phyloP scores from a whole-genome alignment of 2,888 invertebrate species.

The Andrena praecox region DNA sequence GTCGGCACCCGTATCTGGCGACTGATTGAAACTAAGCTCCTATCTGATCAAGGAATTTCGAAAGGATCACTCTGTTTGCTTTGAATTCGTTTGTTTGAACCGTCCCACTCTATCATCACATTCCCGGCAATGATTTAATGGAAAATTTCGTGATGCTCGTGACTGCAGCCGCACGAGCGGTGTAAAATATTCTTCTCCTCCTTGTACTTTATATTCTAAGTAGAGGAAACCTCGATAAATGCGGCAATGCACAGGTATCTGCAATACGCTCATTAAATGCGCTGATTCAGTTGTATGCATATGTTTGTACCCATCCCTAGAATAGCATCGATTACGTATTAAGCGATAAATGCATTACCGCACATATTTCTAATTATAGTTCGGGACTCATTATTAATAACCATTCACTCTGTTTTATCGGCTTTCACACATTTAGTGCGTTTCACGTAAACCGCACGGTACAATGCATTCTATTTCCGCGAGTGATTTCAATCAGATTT shows the following conservation, averaged over 20 bases:
- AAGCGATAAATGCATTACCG: conserved; percentile 26
- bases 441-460: not conserved
- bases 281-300: not conserved
- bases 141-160: not conserved
- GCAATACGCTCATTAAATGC: not conserved
- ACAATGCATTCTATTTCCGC: conserved; percentile 16
- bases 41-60: conserved; percentile 49
- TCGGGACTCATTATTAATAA: not conserved
- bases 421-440: not conserved
- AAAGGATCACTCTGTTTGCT: not conserved
- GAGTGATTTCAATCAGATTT: conserved; percentile 45
- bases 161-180: not conserved
- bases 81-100: not conserved
- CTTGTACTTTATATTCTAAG: not conserved
- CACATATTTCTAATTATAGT: conserved; percentile 40
- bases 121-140: not conserved
- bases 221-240: not conserved
- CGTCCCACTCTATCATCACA: not conserved
- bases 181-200: not conserved
- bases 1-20: conserved; percentile 53
- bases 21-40: conserved; percentile 50
- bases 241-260: not conserved
- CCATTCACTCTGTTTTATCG: conserved; percentile 10
- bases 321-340: conserved; percentile 28
- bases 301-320: conserved; percentile 23